Percentiles rank a stretch among this genome's conserved stretches.
Evolutionary conservation across 1,140 invertebrate species (phyloP).

Genomic region (honey bee (Apis mellifera)): Amel_HAv3.1 CM009937.2:2748501-2749000

Average conservation of each 20-base stretch:
- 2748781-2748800: too few species aligned
- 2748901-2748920: conserved; percentile 9
- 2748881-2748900: background rate
- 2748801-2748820: too few species aligned
- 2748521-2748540: background rate
- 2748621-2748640: background rate
- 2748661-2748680: background rate
- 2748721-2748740: background rate
- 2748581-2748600: conserved; percentile 10
- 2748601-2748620: background rate
- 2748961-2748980: conserved; percentile 39
- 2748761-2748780: too few species aligned
- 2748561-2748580: background rate
- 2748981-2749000: conserved; percentile 10
- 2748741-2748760: too few species aligned
- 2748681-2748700: background rate
- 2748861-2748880: too few species aligned
- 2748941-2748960: conserved; percentile 22
- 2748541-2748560: background rate
- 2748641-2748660: background rate
- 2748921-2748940: conserved; percentile 27
- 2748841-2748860: background rate
- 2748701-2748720: background rate
- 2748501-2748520: background rate
- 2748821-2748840: too few species aligned